phyloP scores from a whole-genome alignment of 2,797 vertebrate genomes.

The Chrosomus eos region DNA sequence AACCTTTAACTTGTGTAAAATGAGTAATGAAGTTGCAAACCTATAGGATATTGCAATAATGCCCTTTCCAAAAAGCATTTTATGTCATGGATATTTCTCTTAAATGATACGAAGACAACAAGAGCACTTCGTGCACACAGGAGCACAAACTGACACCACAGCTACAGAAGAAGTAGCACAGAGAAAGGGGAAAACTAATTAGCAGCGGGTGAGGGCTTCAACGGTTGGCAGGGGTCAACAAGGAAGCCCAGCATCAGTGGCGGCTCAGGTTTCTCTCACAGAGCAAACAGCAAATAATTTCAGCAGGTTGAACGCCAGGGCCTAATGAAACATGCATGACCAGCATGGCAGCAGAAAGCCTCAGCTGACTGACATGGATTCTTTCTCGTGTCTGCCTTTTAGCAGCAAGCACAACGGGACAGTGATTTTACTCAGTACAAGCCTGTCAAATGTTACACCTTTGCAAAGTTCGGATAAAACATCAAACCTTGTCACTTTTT shows the following conservation, averaged over 20 bases:
- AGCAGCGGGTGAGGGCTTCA: constrained; percentile 65
- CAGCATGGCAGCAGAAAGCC: constrained; percentile 52
- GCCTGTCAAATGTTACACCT: constrained; percentile 5
- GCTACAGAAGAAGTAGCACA: constrained; percentile 52
- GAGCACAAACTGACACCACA: constrained; percentile 24
- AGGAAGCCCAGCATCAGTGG: constrained; percentile 52
- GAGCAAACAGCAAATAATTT: constrained; percentile 66
- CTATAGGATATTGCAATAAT: neutral
- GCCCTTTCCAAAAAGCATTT: neutral
- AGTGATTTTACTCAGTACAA: constrained; percentile 53
- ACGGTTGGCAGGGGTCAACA: constrained; percentile 65
- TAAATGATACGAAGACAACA: neutral
- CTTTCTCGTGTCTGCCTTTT: constrained; percentile 51
- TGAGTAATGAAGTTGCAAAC: neutral
- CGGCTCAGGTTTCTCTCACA: constrained; percentile 68
- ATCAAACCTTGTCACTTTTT: neutral
- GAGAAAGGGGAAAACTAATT: constrained; percentile 72
- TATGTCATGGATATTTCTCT: neutral
- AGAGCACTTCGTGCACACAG: neutral
- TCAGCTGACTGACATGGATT: constrained; percentile 57
- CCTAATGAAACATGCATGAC: constrained; percentile 62
- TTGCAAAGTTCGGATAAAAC: constrained; percentile 16
- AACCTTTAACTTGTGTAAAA: too few relatives aligned
- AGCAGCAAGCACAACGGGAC: constrained; percentile 44
- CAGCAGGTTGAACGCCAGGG: constrained; percentile 64